Evolutionary conservation across 2,113 vertebrate genomes (phyloP), one percentile per base, ranked within the genome.

Genomic region (Trinectes maculatus): DNA sequence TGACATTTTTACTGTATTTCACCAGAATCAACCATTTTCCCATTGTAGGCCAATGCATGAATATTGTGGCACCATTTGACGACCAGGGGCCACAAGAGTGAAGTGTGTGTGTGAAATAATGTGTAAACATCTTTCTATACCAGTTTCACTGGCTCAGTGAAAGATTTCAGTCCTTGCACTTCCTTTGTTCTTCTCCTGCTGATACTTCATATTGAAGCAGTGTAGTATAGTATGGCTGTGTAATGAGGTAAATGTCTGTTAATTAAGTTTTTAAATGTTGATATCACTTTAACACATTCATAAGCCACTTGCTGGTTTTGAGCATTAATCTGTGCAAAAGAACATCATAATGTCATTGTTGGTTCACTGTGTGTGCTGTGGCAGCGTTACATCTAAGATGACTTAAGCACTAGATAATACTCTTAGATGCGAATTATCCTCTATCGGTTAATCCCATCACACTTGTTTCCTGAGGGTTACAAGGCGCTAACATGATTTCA

Each of bases 391-490:
- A 71, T 72, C 65, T 57, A 19, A 70, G 28, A 68, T 57, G 74
- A 78, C 53, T 79, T 61, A 79, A 82, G 69, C 48, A 60, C 57
- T 0, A 66, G 75, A 83, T 85, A 83, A 83, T 77, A 68, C 42
- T 77, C 80, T 84, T 46, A 66, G 63, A 84, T 80, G 56, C 1
- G 73, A 85, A 72, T 86, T 62, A 86, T 78, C 77, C 76, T 48
- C 73, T 80, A 82, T 83, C 72, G 1, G 61, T 62, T 86, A 88
- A 86, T 90, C 77, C 72, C 77, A 72, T 79, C 75, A 70, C 71
- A 70, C 70, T 56, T 71, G 74, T 77, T 77, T 70, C 80, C 77
- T 43, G 47, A 47, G 77, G 81, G 73, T 67, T 81, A 61, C 61
- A 69, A 64, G 22, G 39, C 55, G 71, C 54, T 54, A 70, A 60